A percentile compares a stretch with the other conserved stretches of the same genome.
Conservation (phyloP, 2,888 invertebrate genomes). For the Cepaea hortensis region DNA sequence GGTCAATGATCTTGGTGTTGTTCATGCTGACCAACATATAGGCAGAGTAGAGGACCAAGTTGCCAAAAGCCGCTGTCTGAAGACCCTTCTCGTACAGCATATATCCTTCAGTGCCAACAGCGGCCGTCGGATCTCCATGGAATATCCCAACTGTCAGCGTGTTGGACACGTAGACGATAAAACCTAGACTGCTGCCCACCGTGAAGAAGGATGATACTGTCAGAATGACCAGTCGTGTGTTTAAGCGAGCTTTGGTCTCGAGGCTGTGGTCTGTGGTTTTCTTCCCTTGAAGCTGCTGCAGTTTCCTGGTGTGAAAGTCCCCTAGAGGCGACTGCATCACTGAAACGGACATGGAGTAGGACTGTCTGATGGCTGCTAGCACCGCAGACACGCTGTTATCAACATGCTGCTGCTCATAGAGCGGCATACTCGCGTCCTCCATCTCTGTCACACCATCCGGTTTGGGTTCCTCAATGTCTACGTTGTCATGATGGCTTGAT, state of each 20-base stretch:
- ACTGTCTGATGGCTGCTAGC: constrained; percentile 26
- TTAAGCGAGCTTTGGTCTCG: background rate
- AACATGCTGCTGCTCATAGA: background rate
- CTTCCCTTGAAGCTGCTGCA: constrained; percentile 13
- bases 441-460: background rate
- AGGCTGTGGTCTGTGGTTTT: background rate
- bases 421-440: background rate
- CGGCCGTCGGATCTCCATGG: constrained; percentile 30
- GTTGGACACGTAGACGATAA: constrained; percentile 32
- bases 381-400: constrained; percentile 26
- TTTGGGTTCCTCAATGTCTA: background rate
- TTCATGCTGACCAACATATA: constrained; percentile 18
- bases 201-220: constrained; percentile 23
- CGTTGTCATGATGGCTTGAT: background rate
- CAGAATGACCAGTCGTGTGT: constrained; percentile 24
- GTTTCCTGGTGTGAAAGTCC: constrained; percentile 36
- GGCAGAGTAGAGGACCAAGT: constrained; percentile 8
- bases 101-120: constrained; percentile 20
- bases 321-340: constrained; percentile 22
- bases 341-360: constrained; percentile 41
- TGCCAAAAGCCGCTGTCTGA: constrained; percentile 24
- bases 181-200: background rate
- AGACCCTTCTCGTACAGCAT: constrained; percentile 16
- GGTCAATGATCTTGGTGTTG: constrained; percentile 35
- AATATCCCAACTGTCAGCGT: constrained; percentile 37